Evolutionary conservation across 2,888 invertebrate species (phyloP).

Genomic region (Cheilosia vulpina): DNA sequence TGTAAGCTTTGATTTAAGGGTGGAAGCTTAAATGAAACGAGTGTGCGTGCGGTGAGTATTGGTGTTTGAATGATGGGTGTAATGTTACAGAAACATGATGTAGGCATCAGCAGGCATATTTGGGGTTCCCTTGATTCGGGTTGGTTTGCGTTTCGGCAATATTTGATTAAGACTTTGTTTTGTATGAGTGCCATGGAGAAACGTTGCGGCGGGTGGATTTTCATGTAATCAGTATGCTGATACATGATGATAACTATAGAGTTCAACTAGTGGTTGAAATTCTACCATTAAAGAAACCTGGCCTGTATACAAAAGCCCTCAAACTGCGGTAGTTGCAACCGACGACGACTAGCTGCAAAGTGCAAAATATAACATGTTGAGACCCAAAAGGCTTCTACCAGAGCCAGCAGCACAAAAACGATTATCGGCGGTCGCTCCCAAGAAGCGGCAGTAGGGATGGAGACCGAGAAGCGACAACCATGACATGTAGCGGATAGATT

Average conservation of each 20-base stretch:
- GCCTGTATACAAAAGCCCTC: no score
- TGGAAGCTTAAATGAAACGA: background rate
- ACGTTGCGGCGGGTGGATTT: constrained; percentile 14
- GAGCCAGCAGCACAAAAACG: no score
- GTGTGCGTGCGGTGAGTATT: constrained; percentile 6
- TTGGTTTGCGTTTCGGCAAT: constrained; percentile 40
- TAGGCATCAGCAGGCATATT: constrained; percentile 39
- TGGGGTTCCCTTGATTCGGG: constrained; percentile 34
- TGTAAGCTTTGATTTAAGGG: constrained; percentile 70
- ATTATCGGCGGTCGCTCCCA: no score
- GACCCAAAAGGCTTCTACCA: no score
- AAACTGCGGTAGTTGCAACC: no score
- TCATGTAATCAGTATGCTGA: constrained; percentile 18
- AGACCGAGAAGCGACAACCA: no score
- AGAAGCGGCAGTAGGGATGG: no score
- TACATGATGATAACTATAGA: background rate
- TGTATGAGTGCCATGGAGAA: constrained; percentile 17
- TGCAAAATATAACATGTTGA: no score
- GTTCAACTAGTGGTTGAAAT: no score
- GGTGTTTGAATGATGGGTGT: constrained; percentile 34
- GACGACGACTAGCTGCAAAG: no score
- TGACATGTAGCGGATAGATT: no score
- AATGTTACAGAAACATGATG: constrained; percentile 37
- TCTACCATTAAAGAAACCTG: no score
- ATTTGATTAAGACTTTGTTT: constrained; percentile 54